Evolutionary conservation across 2,797 vertebrate genomes (phyloP), one percentile per base, ranked within the genome.

Genomic region (Chaunax sp.): DNA sequence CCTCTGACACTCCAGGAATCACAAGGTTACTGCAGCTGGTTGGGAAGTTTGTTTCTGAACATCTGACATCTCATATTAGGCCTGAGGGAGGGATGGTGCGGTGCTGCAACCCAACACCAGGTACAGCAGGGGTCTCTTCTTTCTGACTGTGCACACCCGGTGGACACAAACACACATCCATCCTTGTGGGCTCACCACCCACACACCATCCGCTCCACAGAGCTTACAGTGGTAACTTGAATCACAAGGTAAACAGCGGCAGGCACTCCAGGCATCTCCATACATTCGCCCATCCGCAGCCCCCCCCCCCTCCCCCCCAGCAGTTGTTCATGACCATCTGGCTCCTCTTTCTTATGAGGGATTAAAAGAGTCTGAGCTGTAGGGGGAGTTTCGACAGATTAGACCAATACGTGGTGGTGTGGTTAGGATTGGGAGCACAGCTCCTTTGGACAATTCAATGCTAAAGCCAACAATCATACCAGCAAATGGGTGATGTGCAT

Each of bases 281-380:
- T 83, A 69, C 75, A 83, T 78, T 80, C 64, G 59, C 74, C 81
- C 89, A 84, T 92, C 84, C 82, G 57, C 82, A 65, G 40, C 33
- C 73, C 78, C 19, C 41, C 47, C 47, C 47, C 78, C 19, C 41
- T 19, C 47, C 47, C n/a, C 70, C 73, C 70, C 50, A 84, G 90
- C 92, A 95, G 90, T 95, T 94, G 92, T 94, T 88, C 77, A 43
- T 57, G 82, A 87, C 96, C 96, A 96, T 96, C 95, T 96, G 96
- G 77, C 87, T 91, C 75, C 87, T 90, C 87, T 92, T 94, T 94
- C 94, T 94, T 94, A 89, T 79, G 49, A 90, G 92, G 95, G 89
- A 96, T 96, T 96, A 96, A 82, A 75, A 35, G 76, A 90, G 93
- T 94, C 94, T 95, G 92, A 95, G 92, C 94, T 90, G 72, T 1